A percentile compares a stretch with the other conserved stretches of the same genome.
Conservation (phyloP, 1,140 invertebrate species). For the Musca vetustissima region DNA sequence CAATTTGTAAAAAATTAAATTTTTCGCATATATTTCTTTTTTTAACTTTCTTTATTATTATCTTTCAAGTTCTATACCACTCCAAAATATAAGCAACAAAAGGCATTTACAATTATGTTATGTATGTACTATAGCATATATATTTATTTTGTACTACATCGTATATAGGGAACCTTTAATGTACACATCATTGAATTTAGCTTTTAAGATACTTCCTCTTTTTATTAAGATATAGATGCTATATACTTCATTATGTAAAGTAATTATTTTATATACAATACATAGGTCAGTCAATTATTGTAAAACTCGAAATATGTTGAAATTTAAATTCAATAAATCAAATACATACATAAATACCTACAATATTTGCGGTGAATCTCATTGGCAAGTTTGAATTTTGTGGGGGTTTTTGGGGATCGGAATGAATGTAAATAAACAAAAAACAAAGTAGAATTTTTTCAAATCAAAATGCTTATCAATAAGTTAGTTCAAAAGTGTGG, state of each 20-base stretch:
- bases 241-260: neutral
- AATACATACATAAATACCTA: slow-evolving; percentile 10
- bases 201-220: too few relatives aligned
- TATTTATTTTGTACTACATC: neutral
- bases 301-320: slow-evolving; percentile 4
- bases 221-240: too few relatives aligned
- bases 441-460: too few relatives aligned
- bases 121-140: neutral
- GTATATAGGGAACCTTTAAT: too few relatives aligned
- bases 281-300: slow-evolving; percentile 5
- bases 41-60: neutral
- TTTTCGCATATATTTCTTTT: neutral
- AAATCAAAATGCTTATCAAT: too few relatives aligned
- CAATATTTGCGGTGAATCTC: too few relatives aligned
- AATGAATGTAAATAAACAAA: too few relatives aligned
- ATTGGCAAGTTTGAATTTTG: too few relatives aligned
- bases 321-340: slow-evolving; percentile 9
- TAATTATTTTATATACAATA: slow-evolving; percentile 7
- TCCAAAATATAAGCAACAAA: slow-evolving; percentile 7
- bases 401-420: too few relatives aligned
- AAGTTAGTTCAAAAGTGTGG: too few relatives aligned
- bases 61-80: neutral
- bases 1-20: neutral
- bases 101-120: neutral
- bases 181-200: too few relatives aligned